A percentile compares a stretch with the other conserved stretches of the same genome.
Conservation (phyloP, 2,888 invertebrate genomes). For the Chrysolina americana region DNA sequence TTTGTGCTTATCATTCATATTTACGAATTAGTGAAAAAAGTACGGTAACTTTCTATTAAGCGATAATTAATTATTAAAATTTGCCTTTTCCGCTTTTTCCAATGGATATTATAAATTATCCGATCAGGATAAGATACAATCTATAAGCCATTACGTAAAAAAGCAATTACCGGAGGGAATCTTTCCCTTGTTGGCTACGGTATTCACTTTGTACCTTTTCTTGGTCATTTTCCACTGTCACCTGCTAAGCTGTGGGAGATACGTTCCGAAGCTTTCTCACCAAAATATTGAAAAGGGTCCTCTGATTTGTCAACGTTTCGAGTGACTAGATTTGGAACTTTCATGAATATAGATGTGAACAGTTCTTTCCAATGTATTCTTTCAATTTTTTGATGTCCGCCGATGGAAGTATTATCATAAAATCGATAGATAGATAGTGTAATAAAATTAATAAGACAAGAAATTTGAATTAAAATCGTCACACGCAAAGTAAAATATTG, state of each 20-base stretch:
- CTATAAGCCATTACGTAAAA: constrained; percentile 39
- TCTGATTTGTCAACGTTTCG: not conserved
- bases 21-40: too few species aligned
- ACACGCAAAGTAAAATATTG: too few species aligned
- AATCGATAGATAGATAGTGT: too few species aligned
- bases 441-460: too few species aligned
- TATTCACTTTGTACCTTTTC: constrained; percentile 52
- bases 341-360: not conserved
- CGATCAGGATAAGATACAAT: constrained; percentile 33
- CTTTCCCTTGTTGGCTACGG: constrained; percentile 42
- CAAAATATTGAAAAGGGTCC: constrained; percentile 55
- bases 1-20: too few species aligned
- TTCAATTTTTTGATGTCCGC: too few species aligned
- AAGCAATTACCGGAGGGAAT: constrained; percentile 46
- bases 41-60: too few species aligned
- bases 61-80: not conserved
- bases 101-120: constrained; percentile 31
- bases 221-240: constrained; percentile 55
- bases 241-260: constrained; percentile 58
- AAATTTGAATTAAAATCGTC: too few species aligned
- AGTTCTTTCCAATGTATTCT: too few species aligned
- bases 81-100: not conserved
- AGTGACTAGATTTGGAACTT: not conserved
- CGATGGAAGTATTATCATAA: too few species aligned
- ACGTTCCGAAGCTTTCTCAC: constrained; percentile 56